Percentiles rank a stretch among this genome's conserved stretches.
phyloP scores from a whole-genome alignment of 2,113 vertebrate species.

The Rhizomys pruinosus region DNA sequence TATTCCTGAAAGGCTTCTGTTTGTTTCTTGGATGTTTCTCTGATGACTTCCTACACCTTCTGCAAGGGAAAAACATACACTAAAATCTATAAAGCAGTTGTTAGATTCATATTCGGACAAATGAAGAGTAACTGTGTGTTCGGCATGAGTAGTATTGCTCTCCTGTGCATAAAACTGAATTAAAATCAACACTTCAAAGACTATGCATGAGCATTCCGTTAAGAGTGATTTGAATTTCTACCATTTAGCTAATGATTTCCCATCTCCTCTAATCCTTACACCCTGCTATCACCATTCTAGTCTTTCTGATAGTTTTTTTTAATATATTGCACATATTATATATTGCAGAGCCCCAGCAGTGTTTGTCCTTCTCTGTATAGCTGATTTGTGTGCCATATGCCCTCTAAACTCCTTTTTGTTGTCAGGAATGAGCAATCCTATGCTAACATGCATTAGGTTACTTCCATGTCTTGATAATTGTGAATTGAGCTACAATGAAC shows the following conservation, averaged over 20 bases:
- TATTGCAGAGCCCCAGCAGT: not conserved
- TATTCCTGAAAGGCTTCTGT: slow-evolving; percentile 38
- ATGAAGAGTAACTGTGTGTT: not conserved
- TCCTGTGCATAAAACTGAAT: slow-evolving; percentile 25
- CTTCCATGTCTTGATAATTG: not conserved
- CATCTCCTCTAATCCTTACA: not conserved
- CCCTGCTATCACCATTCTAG: not conserved
- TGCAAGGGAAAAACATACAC: not conserved
- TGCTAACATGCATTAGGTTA: not conserved
- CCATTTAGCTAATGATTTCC: not conserved
- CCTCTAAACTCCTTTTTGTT: not conserved
- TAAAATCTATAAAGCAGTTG: slow-evolving; percentile 18
- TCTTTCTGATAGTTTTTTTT: not conserved
- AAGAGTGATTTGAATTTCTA: not conserved
- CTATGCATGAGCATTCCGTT: not conserved
- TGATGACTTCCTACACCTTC: slow-evolving; percentile 1
- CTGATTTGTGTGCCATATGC: not conserved
- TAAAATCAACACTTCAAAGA: slow-evolving; percentile 1
- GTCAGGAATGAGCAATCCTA: not conserved
- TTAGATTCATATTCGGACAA: slow-evolving; percentile 38
- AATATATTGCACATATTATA: not conserved
- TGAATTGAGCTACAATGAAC: not conserved
- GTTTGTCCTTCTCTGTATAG: not conserved
- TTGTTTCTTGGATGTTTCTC: slow-evolving; percentile 49
- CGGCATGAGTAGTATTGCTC: not conserved